A percentile compares a stretch with the other conserved stretches of the same genome.
phyloP scores from a whole-genome alignment of 2,888 invertebrate genomes.

The Steinernema carpocapsae region DNA sequence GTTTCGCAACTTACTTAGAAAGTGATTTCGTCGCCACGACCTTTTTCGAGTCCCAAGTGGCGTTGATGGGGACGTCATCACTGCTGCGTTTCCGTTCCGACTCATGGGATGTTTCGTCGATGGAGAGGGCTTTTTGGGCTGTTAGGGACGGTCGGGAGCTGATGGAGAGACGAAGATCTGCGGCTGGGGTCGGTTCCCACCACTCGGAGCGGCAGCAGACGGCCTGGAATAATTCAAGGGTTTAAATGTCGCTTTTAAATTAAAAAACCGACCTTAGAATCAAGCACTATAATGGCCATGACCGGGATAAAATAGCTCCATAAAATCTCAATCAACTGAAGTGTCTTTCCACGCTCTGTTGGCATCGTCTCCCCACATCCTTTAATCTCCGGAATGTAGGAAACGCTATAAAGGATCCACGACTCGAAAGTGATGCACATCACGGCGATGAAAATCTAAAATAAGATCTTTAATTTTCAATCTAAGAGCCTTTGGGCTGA shows the following conservation, averaged over 20 bases:
- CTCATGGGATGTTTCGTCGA: conserved; percentile 25
- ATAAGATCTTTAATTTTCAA: neutral
- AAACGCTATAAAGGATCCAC: conserved; percentile 60
- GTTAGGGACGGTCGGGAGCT: conserved; percentile 29
- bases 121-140: neutral
- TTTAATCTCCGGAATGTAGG: conserved; percentile 41
- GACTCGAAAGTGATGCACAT: conserved; percentile 56
- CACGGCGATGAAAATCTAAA: conserved; percentile 53
- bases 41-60: conserved; percentile 16
- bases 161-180: neutral
- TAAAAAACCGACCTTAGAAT: conserved; percentile 50
- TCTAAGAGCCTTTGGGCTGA: conserved; percentile 37
- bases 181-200: conserved; percentile 8
- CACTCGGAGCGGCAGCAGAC: conserved; percentile 47
- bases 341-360: conserved; percentile 45
- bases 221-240: neutral
- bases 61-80: neutral
- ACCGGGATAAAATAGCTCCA: conserved; percentile 64
- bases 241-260: neutral
- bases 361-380: conserved; percentile 48
- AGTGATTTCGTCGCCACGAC: neutral
- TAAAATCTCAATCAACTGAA: conserved; percentile 62
- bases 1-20: neutral
- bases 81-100: conserved; percentile 2
- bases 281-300: conserved; percentile 58